phyloP scores from a whole-genome alignment of 2,113 vertebrate species.

The Helogale parvula region DNA sequence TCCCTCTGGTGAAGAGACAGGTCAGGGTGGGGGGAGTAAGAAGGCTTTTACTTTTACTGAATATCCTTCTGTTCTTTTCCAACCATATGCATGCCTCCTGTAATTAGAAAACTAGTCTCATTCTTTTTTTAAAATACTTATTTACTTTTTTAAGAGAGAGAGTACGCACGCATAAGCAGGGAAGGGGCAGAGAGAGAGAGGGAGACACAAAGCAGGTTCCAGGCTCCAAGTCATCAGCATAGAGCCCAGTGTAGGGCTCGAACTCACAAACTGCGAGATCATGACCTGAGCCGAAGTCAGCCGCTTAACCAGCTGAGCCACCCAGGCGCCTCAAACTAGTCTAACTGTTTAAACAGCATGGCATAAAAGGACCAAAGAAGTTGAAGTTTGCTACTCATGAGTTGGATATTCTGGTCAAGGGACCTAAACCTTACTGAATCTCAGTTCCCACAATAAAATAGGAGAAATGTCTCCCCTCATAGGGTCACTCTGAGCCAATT shows the following conservation, averaged over 20 bases:
- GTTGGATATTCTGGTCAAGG: neutral
- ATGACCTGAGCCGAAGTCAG: too few relatives aligned
- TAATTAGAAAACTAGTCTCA: neutral
- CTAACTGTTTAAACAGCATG: neutral
- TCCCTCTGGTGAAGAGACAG: neutral
- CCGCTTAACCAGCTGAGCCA: too few relatives aligned
- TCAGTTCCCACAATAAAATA: neutral
- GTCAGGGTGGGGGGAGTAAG: neutral
- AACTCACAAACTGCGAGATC: too few relatives aligned
- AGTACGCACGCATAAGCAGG: too few relatives aligned
- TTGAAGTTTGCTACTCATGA: neutral
- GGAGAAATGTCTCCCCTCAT: neutral
- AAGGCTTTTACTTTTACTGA: neutral
- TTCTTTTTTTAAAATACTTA: neutral
- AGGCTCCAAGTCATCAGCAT: too few relatives aligned
- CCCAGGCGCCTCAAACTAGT: too few relatives aligned
- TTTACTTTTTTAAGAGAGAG: too few relatives aligned
- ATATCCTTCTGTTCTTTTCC: conserved; percentile 3
- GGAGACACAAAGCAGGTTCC: too few relatives aligned
- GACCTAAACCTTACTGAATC: neutral
- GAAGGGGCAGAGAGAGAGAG: too few relatives aligned
- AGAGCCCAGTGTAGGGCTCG: too few relatives aligned
- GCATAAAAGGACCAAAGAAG: neutral
- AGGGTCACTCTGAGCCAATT: neutral
- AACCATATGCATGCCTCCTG: neutral